Base-by-base conservation (phyloP, 2,888 invertebrate species). In the Taphrorychus bicolor region DNA sequence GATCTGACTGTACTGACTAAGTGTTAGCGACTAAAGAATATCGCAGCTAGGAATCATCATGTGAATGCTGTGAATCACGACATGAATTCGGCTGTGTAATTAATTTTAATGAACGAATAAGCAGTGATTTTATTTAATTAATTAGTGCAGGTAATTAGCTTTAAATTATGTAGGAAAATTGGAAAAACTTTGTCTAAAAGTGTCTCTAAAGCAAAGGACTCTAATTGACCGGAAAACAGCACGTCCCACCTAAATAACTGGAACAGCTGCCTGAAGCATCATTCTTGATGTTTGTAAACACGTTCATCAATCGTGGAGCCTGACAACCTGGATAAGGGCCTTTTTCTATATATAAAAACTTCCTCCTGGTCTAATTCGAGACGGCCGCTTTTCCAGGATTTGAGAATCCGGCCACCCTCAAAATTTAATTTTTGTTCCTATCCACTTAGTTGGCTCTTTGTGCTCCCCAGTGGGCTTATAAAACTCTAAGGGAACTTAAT, bases 1-100 rank as follows among this genome's bases (percentile, higher is more conserved):
- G 83, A 83, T 71, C 81, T 83, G 82, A 82, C 82, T 11, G 80
- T 82, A 52, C 73, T 83, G 56, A 83, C 82, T 23, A 83, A 81
- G 74, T 82, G 82, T 82, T 83, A 82, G 81, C 82, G 73, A 64
- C 72, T 76, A 74, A 77, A 70, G 72, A 76, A 72, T 63, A 69
- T 76, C 66, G 73, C 73, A 41, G 59, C 69, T 56, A 67, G 73
- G 53, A 73, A 72, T 49, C 24, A 70, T 51, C 24, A 70, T 51
- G 68, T 62, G 32, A 64, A 60, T 32, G 61, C 63, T 70, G 66
- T 63, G 51, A 54, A 54, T 24, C 45, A 54, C 5, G n/a, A n/a
- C 7, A 54, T 23, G 23, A 54, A 54, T 51, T 51, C 51, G 51
- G 51, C 22, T 51, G 51, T 51, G 18, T 51, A 51, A 21, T 16